Evolutionary conservation across 2,888 invertebrate species (phyloP), one percentile per base, ranked within the genome.

Genomic region (Silvanus unidentatus): DNA sequence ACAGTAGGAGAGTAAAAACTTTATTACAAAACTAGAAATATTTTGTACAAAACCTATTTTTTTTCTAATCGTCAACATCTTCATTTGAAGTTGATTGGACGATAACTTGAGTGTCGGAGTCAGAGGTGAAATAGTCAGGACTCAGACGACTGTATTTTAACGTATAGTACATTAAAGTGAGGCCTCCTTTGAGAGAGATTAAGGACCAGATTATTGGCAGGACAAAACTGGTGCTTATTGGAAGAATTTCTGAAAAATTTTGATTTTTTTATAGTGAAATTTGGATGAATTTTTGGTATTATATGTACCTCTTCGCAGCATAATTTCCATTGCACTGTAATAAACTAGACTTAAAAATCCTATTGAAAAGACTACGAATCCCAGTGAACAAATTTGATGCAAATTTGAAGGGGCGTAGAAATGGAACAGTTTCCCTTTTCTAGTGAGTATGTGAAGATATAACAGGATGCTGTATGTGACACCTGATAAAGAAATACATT

Each of bases 101-200:
- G 13, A n/a, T 32, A 32, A 9, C 10, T 32, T 32, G 34, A 32
- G 34, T 5, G 3, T 22, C 22, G 3, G 22, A 22, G 8, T 22
- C 8, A 5, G 22, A n/a, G 28, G 28, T 28, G 28, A 10, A 28
- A 28, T 12, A 32, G 3, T 32, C n/a, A 9, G 10, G 32, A 28
- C 8, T 22, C 22, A 22, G 8, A 5, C 8, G 3, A 5, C 3
- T 22, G 8, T 22, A 22, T 22, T 22, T 22, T 22, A 22, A 22
- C 3, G 22, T 5, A 44, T 69, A 68, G 46, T 68, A 65, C 59
- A 75, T 75, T 30, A 78, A 67, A 27, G 75, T 44, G 2, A 76
- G 51, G 27, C 77, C 77, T 73, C 76, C 75, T 54, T 77, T 78
- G 62, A 74, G 68, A 69, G 75, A 75, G 70, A 78, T 75, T 55